These are phyloP conservation scores for Piliocolobus tephrosceles DNA, from an alignment of 2,113 vertebrate genomes.

Conservation along the genomic window DNA sequence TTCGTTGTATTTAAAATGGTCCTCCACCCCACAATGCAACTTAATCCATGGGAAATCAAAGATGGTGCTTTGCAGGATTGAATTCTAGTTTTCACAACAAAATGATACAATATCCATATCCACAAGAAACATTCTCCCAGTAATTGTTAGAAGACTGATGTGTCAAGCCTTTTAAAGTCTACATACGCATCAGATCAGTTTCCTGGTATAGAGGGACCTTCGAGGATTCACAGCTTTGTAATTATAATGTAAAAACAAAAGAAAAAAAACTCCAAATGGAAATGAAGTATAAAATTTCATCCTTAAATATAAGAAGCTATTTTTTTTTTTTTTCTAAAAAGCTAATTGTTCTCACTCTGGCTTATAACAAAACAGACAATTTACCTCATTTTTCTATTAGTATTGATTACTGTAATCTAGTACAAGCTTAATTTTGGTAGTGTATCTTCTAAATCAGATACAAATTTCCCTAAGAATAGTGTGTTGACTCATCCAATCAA, in stretches of 20 bases:
- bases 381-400: neutral
- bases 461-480: constrained; percentile 43
- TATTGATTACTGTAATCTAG: neutral
- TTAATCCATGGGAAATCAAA: neutral
- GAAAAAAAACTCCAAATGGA: neutral
- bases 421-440: neutral
- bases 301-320: neutral
- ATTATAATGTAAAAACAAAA: neutral
- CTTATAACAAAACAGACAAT: neutral
- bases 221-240: neutral
- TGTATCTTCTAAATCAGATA: constrained; percentile 19
- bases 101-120: neutral
- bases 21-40: neutral
- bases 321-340: neutral
- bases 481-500: neutral
- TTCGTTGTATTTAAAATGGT: neutral
- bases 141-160: neutral
- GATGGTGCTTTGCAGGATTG: neutral
- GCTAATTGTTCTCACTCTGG: neutral
- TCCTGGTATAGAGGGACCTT: neutral
- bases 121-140: neutral
- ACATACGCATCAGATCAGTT: neutral
- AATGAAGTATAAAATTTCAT: neutral
- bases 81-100: constrained; percentile 50
- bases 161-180: neutral